These are phyloP conservation scores for Ophion ventricosus DNA, from an alignment of 2,888 invertebrate species.

Conservation along the genomic window DNA sequence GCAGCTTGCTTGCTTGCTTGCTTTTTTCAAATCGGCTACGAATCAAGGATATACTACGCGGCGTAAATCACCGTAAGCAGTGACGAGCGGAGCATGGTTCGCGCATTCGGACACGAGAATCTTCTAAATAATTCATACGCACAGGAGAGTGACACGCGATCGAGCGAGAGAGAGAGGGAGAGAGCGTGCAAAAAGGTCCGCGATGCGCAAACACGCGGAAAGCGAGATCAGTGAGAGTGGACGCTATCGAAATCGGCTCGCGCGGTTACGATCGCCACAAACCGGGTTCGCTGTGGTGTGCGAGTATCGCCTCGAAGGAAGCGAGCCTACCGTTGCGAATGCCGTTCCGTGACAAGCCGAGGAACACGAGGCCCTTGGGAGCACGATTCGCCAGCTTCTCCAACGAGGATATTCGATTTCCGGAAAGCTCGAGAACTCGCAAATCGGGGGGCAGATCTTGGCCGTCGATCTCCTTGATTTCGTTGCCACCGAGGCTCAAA, in stretches of 20 bases:
- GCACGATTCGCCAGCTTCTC: constrained; percentile 52
- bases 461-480: constrained; percentile 60
- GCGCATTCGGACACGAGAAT: constrained; percentile 66
- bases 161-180: neutral
- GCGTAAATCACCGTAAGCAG: too few species aligned
- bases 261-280: neutral
- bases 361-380: constrained; percentile 56
- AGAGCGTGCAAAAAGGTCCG: too few species aligned
- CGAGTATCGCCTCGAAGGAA: neutral
- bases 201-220: too few species aligned
- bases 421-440: constrained; percentile 58
- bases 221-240: too few species aligned
- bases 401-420: constrained; percentile 61
- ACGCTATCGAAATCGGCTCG: too few species aligned
- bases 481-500: constrained; percentile 60
- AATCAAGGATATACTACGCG: too few species aligned
- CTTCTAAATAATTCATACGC: constrained; percentile 67
- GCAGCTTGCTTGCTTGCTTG: too few species aligned
- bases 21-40: too few species aligned
- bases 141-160: neutral
- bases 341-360: constrained; percentile 60
- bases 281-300: too few species aligned
- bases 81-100: too few species aligned
- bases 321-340: constrained; percentile 53
- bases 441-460: constrained; percentile 60